Evolutionary conservation across 2,113 vertebrate genomes (phyloP).

Genomic region (Cricetomys ansorgei): DNA sequence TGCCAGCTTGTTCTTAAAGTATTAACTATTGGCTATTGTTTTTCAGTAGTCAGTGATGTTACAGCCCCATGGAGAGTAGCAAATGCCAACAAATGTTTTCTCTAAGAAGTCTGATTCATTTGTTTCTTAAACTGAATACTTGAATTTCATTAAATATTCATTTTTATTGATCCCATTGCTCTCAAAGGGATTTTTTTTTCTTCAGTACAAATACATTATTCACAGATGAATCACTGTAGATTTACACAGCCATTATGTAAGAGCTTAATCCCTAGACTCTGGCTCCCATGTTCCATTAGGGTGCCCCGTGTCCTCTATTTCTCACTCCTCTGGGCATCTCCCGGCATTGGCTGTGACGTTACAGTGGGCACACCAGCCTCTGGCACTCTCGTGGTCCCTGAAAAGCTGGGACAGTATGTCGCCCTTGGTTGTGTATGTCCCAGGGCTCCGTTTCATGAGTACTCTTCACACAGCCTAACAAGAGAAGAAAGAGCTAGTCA

Average conservation of each 20-base stretch:
- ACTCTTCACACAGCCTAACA: not conserved
- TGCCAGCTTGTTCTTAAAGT: not conserved
- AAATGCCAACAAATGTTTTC: slow-evolving; percentile 28
- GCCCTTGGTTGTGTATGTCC: not conserved
- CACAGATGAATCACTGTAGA: slow-evolving; percentile 21
- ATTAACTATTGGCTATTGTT: not conserved
- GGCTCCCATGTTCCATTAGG: not conserved
- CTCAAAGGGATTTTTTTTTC: slow-evolving; percentile 5
- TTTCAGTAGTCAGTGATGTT: not conserved
- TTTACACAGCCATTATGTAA: not conserved
- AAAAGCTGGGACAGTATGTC: not conserved
- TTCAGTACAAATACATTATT: not conserved
- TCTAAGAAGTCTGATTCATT: not conserved
- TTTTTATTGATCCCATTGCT: slow-evolving; percentile 2
- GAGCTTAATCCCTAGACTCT: not conserved
- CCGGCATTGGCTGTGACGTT: not conserved
- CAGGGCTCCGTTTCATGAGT: not conserved
- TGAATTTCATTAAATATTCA: slow-evolving; percentile 19
- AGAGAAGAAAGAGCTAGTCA: not conserved
- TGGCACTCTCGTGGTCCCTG: not conserved
- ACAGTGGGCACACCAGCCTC: not conserved
- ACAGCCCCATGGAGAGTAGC: not conserved
- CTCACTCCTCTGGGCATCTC: not conserved
- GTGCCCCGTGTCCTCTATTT: not conserved
- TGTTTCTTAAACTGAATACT: not conserved